Evolutionary conservation across 2,113 vertebrate species (phyloP).

Genomic region (Delphinus delphis): DNA sequence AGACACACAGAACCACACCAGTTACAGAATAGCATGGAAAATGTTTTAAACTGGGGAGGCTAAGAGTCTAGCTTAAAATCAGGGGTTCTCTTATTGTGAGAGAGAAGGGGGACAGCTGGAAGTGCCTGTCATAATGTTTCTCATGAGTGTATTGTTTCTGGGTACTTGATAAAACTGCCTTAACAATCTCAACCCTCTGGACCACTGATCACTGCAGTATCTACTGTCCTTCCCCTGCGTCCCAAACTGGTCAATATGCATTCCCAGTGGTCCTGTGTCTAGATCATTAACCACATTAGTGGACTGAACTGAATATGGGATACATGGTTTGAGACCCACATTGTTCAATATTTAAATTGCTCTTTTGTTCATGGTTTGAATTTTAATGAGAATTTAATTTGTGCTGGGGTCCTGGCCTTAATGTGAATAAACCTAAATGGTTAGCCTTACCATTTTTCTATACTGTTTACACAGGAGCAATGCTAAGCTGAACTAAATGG

Average conservation of each 20-base stretch:
- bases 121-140: not conserved
- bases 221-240: not conserved
- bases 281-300: not conserved
- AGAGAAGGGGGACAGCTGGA: not conserved
- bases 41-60: not conserved
- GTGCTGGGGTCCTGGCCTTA: not conserved
- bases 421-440: not conserved
- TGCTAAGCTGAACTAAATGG: not conserved
- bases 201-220: not conserved
- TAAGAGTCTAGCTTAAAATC: not conserved
- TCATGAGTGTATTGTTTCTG: not conserved
- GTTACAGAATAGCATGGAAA: not conserved
- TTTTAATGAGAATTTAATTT: constrained; percentile 47
- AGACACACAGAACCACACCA: not conserved
- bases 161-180: not conserved
- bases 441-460: constrained; percentile 11
- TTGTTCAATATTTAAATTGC: constrained; percentile 27
- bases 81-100: not conserved
- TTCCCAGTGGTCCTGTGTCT: not conserved
- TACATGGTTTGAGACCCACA: not conserved
- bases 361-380: constrained; percentile 50
- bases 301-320: not conserved
- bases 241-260: not conserved
- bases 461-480: not conserved
- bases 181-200: not conserved